phyloP scores from a whole-genome alignment of 2,888 invertebrate species.

The Orthonychiurus folsomi region DNA sequence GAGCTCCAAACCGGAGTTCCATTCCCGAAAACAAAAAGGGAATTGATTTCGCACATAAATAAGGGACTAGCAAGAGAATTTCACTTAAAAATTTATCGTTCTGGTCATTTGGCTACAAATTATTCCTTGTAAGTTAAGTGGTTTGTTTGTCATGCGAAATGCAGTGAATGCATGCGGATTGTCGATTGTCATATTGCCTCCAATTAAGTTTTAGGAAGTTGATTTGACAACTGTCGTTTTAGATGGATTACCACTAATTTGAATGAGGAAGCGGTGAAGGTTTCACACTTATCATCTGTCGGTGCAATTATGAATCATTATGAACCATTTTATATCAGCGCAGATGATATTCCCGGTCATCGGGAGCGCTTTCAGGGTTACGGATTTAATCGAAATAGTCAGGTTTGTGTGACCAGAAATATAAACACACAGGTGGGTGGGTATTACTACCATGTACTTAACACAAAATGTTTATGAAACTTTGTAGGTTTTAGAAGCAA shows the following conservation, averaged over 20 bases:
- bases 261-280: conserved; percentile 56
- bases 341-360: conserved; percentile 68
- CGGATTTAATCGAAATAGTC: conserved; percentile 84
- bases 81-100: conserved; percentile 82
- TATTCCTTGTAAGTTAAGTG: conserved; percentile 64
- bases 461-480: background rate
- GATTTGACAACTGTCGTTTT: background rate
- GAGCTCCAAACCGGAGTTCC: conserved; percentile 70
- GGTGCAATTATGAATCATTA: conserved; percentile 51
- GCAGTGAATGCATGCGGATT: too few relatives aligned
- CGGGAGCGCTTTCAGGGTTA: conserved; percentile 85
- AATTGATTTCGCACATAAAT: conserved; percentile 62
- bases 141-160: too few relatives aligned
- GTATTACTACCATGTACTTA: background rate
- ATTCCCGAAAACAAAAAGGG: conserved; percentile 72
- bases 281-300: conserved; percentile 51
- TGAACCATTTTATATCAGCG: conserved; percentile 78
- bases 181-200: too few relatives aligned
- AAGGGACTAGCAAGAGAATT: conserved; percentile 78
- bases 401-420: conserved; percentile 63
- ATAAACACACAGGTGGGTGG: background rate
- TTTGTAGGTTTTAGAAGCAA: conserved; percentile 82
- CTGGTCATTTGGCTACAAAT: conserved; percentile 85
- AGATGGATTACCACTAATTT: conserved; percentile 57
- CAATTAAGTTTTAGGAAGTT: too few relatives aligned